Evolutionary conservation across 2,888 invertebrate species (phyloP).

Genomic region (Ophion slaviceki): DNA sequence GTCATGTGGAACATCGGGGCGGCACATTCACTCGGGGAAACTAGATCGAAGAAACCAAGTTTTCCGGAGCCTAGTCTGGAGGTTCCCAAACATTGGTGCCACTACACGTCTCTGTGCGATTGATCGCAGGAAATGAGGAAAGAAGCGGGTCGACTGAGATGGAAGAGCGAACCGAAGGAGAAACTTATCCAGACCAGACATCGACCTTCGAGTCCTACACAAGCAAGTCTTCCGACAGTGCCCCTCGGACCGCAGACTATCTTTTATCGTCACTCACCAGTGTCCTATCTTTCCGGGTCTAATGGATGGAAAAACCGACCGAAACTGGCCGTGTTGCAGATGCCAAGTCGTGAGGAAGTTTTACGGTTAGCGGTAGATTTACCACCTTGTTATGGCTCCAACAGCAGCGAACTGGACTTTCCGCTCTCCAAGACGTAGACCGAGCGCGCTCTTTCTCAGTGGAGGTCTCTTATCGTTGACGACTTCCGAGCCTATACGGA

Average conservation of each 20-base stretch:
- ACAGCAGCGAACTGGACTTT: conserved; percentile 5
- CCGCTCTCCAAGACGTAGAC: conserved; percentile 16
- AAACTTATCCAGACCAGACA: conserved; percentile 21
- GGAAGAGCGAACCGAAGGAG: conserved; percentile 4
- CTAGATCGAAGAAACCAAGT: not conserved
- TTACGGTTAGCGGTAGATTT: conserved; percentile 33
- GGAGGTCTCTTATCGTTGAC: conserved; percentile 61
- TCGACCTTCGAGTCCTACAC: not conserved
- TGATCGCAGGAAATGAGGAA: conserved; percentile 40
- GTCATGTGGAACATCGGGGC: not conserved
- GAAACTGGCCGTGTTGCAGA: conserved; percentile 40
- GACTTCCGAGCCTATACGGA: conserved; percentile 36
- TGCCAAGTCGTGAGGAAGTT: conserved; percentile 32
- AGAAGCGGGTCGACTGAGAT: conserved; percentile 22
- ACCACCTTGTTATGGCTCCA: conserved; percentile 39
- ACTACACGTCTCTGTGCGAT: conserved; percentile 9
- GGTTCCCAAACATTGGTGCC: not conserved
- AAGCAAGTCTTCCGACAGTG: no score
- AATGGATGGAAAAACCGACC: conserved; percentile 64
- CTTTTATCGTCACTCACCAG: conserved; percentile 64
- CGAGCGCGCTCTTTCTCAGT: conserved; percentile 22
- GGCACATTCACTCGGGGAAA: not conserved
- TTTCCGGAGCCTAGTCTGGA: not conserved
- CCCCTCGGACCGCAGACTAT: conserved; percentile 46
- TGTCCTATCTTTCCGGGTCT: conserved; percentile 58